Base-by-base conservation (phyloP, 2,888 invertebrate species). In the Hylaea fasciaria region DNA sequence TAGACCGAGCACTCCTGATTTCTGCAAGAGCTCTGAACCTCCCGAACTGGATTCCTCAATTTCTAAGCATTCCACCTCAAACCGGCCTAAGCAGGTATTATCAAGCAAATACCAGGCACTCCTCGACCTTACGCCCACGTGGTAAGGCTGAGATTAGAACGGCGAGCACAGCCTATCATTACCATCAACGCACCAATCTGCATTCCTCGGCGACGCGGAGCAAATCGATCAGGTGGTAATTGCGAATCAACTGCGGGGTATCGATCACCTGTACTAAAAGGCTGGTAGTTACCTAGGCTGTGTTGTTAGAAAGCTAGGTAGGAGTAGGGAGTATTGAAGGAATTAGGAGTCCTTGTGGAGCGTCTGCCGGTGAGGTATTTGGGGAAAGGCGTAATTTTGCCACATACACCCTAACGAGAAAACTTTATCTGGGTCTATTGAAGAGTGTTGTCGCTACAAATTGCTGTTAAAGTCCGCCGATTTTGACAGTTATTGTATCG, bases 171-270 rank as follows among this genome's bases (percentile, higher is more conserved):
- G 51, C 48, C 17, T 59, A 64, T 62, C 55, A 62, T 56, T 65
- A 55, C 37, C 52, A 62, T 63, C 54, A 57, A 60, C 45, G 55
- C 41, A 65, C 59, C 2, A 14, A 70, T 69, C 70, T 65, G 68
- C 76, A 76, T 76, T 74, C 76, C 74, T 49, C 8, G 29, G 68
- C 62, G 64, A 66, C 66, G 69, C 50, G 70, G 48, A 66, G 66
- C 74, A 68, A 76, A 76, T 76, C 70, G 76, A 72, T 74, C 64
- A 55, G 43, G 50, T 54, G 46, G 54, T 32, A 59, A 55, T 68
- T 70, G 70, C 65, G 66, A 74, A 70, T 68, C 64, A 64, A 63
- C 62, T 56, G 46, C 14, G 17, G 14, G 40, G 5, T 14, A 14
- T 40, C 14, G 37, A 37, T 37, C 37, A 12, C 11, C 12, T 37